These are phyloP conservation scores for Phyllotreta cruciferae DNA, from an alignment of 2,888 invertebrate genomes.

Conservation along the genomic window DNA sequence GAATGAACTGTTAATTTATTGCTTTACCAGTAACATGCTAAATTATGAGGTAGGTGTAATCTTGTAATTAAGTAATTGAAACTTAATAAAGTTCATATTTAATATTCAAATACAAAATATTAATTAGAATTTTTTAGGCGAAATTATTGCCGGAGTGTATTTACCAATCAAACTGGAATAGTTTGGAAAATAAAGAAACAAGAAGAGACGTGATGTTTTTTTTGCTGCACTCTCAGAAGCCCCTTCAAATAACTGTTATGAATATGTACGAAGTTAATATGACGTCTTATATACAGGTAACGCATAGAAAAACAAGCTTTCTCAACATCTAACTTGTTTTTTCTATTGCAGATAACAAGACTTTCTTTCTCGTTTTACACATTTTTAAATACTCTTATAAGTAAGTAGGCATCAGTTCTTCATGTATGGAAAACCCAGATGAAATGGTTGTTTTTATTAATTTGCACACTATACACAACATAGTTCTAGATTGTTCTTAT, in stretches of 20 bases:
- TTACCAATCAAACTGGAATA: slow-evolving; percentile 9
- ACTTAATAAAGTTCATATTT: too few relatives aligned
- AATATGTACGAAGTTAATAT: slow-evolving; percentile 1
- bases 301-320: not conserved
- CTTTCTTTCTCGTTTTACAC: slow-evolving; percentile 5
- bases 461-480: too few relatives aligned
- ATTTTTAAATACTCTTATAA: not conserved
- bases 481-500: too few relatives aligned
- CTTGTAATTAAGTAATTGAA: too few relatives aligned
- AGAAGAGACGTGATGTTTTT: slow-evolving; percentile 16
- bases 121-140: slow-evolving; percentile 11
- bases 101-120: too few relatives aligned
- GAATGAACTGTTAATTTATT: slow-evolving; percentile 4
- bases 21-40: slow-evolving; percentile 1
- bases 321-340: not conserved
- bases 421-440: too few relatives aligned
- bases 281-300: slow-evolving; percentile 10
- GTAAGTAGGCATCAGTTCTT: too few relatives aligned
- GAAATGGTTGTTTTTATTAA: too few relatives aligned
- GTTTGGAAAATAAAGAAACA: not conserved
- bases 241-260: slow-evolving; percentile 1
- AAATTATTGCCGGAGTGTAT: slow-evolving; percentile 4
- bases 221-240: slow-evolving; percentile 9
- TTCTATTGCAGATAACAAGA: slow-evolving; percentile 2
- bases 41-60: not conserved